These are phyloP conservation scores for Chrysaora quinquecirrha DNA, from an alignment of 30 jellyfish, hydroid and myxozoan genomes.

Conservation along the genomic window DNA sequence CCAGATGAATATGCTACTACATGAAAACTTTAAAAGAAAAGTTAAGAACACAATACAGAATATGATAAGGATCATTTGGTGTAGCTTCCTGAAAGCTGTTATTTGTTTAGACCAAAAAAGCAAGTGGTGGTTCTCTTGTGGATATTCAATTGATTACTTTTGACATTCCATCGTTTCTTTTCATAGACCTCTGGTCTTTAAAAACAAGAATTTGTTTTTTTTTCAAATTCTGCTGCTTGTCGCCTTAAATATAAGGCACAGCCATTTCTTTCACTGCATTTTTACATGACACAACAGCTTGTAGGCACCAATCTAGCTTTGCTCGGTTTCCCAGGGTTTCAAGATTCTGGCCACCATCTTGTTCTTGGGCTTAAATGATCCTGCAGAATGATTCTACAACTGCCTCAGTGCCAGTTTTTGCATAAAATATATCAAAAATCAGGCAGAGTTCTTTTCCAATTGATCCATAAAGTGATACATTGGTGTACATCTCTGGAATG, in stretches of 20 bases:
- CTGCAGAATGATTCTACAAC: slow-evolving; percentile 21
- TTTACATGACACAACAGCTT: not conserved
- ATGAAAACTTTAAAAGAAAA: too few relatives aligned
- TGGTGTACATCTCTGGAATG: slow-evolving; percentile 14
- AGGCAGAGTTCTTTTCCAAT: slow-evolving; percentile 44
- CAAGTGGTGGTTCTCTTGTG: not conserved
- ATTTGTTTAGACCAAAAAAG: not conserved
- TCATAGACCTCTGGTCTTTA: slow-evolving; percentile 7
- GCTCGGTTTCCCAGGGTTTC: slow-evolving; percentile 2
- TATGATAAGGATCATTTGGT: too few relatives aligned
- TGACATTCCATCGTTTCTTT: not conserved
- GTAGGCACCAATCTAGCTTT: slow-evolving; percentile 37
- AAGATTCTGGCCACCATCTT: slow-evolving; percentile 15
- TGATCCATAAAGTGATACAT: not conserved
- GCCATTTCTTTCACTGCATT: slow-evolving; percentile 23
- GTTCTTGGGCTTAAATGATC: slow-evolving; percentile 10
- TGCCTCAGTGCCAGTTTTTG: slow-evolving; percentile 53
- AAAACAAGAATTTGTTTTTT: slow-evolving; percentile 14
- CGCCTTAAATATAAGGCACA: slow-evolving; percentile 10
- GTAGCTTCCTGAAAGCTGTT: too few relatives aligned
- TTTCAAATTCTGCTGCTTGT: slow-evolving; percentile 4
- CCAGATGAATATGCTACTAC: too few relatives aligned
- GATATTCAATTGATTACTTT: slow-evolving; percentile 12
- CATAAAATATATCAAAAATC: slow-evolving; percentile 9
- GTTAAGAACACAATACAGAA: too few relatives aligned